Percentiles rank a stretch among this genome's conserved stretches.
phyloP scores from a whole-genome alignment of 2,888 invertebrate genomes.

The Lagria hirta region DNA sequence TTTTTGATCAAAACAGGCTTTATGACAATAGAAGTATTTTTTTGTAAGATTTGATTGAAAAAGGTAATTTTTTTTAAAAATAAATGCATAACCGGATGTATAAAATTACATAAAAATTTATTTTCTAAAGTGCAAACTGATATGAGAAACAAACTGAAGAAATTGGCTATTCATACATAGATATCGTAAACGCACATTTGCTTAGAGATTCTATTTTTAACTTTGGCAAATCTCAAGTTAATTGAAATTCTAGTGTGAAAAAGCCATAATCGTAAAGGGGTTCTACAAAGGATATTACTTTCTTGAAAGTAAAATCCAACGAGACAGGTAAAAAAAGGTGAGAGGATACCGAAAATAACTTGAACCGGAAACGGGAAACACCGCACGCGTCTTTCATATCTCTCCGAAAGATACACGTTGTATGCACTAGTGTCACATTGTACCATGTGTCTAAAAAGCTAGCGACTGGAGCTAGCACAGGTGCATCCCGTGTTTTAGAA shows the following conservation, averaged over 20 bases:
- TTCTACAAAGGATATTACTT: conserved; percentile 13
- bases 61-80: no score
- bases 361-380: conserved; percentile 31
- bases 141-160: conserved; percentile 7
- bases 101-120: conserved; percentile 10
- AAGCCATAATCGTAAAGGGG: conserved; percentile 7
- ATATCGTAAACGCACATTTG: conserved; percentile 9
- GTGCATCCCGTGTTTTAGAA: conserved; percentile 29
- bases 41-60: no score
- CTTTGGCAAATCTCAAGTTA: conserved; percentile 1
- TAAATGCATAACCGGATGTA: conserved; percentile 14
- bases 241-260: background rate
- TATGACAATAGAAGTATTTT: no score
- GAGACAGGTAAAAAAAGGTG: conserved; percentile 23
- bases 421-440: conserved; percentile 20
- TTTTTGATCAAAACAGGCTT: no score
- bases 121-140: conserved; percentile 11
- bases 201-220: conserved; percentile 6
- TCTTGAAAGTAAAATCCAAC: conserved; percentile 15
- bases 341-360: conserved; percentile 27
- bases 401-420: no score
- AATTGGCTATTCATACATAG: conserved; percentile 14
- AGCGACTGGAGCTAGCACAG: no score
- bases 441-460: conserved; percentile 25
- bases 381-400: conserved; percentile 29